Conservation (phyloP, 1,140 invertebrate species). For the Phymorhynchus buccinoides region DNA sequence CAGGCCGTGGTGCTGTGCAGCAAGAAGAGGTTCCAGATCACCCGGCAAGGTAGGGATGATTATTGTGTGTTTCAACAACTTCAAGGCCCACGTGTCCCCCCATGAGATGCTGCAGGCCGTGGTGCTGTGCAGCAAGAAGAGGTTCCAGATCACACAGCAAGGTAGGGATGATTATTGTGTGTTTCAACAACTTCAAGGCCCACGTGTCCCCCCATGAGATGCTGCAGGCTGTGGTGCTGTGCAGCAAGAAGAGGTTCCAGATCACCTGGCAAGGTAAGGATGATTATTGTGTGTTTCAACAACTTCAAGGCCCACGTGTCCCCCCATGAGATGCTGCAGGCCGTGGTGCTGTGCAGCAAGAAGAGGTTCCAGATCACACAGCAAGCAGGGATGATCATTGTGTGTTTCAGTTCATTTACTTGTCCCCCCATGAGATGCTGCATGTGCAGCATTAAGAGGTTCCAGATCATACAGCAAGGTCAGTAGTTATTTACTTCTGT, state of each 20-base stretch:
- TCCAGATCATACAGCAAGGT: too few species aligned
- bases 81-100: constrained; percentile 99
- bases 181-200: constrained; percentile 99
- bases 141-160: constrained; percentile 98
- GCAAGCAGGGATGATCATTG: too few species aligned
- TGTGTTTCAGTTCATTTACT: too few species aligned
- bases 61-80: too few species aligned
- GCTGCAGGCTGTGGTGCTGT: constrained; percentile 98
- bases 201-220: constrained; percentile 99
- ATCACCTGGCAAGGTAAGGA: constrained; percentile 96
- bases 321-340: constrained; percentile 99
- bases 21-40: constrained; percentile 98
- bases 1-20: constrained; percentile 99
- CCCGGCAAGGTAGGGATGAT: constrained; percentile 93
- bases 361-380: constrained; percentile 99
- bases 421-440: too few species aligned
- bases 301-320: constrained; percentile 99
- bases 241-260: constrained; percentile 98
- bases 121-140: constrained; percentile 97
- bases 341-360: constrained; percentile 97
- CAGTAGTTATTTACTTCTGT: too few species aligned
- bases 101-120: constrained; percentile 99
- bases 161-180: too few species aligned
- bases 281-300: too few species aligned
- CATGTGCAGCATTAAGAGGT: too few species aligned